These are phyloP conservation scores for Pipistrellus kuhlii DNA, from an alignment of 2,797 vertebrate genomes.

Conservation along the genomic window DNA sequence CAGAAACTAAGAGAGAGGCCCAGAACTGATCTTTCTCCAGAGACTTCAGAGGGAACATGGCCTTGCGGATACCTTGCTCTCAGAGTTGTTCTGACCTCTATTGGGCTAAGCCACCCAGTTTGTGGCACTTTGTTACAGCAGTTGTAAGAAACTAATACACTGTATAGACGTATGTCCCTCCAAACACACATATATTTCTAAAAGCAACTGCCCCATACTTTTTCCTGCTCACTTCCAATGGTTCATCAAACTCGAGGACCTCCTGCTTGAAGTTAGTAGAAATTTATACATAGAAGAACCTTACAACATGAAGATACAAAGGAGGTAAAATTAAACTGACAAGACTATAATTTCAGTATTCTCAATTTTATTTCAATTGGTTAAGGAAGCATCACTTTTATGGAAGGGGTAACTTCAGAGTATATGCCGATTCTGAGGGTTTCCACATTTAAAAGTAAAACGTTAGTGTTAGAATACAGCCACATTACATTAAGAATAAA, in stretches of 20 bases:
- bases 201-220: background rate
- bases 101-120: background rate
- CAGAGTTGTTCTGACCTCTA: background rate
- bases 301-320: background rate
- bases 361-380: background rate
- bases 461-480: background rate
- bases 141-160: background rate
- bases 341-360: background rate
- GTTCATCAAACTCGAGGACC: background rate
- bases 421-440: background rate
- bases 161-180: background rate
- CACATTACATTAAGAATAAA: background rate
- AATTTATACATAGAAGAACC: background rate
- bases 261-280: background rate
- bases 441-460: background rate
- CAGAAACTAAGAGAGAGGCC: background rate
- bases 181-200: background rate
- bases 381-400: background rate
- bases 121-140: background rate
- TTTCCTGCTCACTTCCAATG: background rate
- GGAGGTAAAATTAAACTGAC: background rate
- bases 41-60: background rate
- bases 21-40: background rate
- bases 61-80: background rate
- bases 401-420: background rate